Percentiles rank a stretch among this genome's conserved stretches.
These are phyloP conservation scores for Stomatorhinus walkeri DNA, from an alignment of 2,797 vertebrate species.

Conservation along the genomic window DNA sequence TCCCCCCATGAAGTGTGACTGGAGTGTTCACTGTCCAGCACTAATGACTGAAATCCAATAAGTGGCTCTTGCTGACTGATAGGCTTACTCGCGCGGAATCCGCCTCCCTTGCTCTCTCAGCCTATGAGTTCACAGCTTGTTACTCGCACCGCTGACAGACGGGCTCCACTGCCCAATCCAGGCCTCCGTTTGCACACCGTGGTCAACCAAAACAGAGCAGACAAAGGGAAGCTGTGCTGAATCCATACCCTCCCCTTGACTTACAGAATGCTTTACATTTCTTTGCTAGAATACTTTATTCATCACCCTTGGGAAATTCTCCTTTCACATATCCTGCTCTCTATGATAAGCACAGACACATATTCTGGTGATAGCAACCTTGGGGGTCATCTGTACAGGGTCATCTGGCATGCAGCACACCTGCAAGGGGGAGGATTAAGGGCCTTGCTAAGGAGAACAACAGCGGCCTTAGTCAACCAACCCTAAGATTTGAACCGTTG, in stretches of 20 bases:
- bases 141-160: not conserved
- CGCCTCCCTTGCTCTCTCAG: constrained; percentile 42
- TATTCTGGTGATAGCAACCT: not conserved
- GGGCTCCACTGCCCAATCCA: not conserved
- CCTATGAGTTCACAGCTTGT: constrained; percentile 26
- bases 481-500: not conserved
- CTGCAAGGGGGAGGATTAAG: not conserved
- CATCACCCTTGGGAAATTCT: not conserved
- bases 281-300: not conserved
- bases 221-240: not conserved
- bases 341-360: not conserved
- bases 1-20: constrained; percentile 50
- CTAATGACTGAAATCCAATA: constrained; percentile 64
- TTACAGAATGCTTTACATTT: not conserved
- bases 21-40: constrained; percentile 54
- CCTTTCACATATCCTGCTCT: not conserved
- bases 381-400: not conserved
- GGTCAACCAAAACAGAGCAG: not conserved
- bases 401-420: not conserved
- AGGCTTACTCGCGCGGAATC: constrained; percentile 51
- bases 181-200: not conserved
- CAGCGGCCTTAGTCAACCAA: not conserved
- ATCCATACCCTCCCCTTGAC: not conserved
- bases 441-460: not conserved
- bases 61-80: constrained; percentile 61